Conservation (phyloP, 23 tunicate species). For the Phallusia fumigata region DNA sequence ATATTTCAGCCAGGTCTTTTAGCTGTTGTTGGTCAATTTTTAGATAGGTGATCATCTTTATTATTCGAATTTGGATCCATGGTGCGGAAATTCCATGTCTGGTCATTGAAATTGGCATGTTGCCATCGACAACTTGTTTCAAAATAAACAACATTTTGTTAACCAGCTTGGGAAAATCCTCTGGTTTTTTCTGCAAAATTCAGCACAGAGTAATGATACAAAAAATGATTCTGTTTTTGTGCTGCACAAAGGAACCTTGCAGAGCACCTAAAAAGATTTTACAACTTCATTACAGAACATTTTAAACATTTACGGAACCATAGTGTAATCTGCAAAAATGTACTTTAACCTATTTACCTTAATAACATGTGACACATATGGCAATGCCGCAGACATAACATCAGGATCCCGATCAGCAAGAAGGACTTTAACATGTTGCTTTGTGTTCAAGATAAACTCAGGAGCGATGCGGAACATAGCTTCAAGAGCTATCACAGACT, state of each 20-base stretch:
- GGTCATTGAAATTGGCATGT: constrained; percentile 56
- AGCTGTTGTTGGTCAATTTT: neutral
- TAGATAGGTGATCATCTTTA: constrained; percentile 23
- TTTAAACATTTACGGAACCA: too few species aligned
- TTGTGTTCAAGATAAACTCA: constrained; percentile 38
- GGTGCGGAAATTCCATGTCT: constrained; percentile 69
- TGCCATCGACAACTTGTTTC: constrained; percentile 51
- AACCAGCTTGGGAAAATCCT: constrained; percentile 7
- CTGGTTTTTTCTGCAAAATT: neutral
- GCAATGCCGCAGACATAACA: constrained; percentile 66
- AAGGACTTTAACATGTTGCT: constrained; percentile 34
- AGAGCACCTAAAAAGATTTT: too few species aligned
- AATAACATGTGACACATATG: constrained; percentile 37
- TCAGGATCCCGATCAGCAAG: constrained; percentile 63
- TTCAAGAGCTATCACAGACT: constrained; percentile 38
- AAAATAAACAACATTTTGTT: constrained; percentile 48
- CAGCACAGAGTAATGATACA: neutral
- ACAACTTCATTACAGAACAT: too few species aligned
- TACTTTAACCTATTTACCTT: constrained; percentile 5
- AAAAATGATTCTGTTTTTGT: too few species aligned
- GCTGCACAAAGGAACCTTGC: too few species aligned
- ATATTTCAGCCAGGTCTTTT: neutral
- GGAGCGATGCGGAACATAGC: constrained; percentile 42
- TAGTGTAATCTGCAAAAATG: too few species aligned
- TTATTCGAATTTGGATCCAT: constrained; percentile 37